Conservation (phyloP, 2,888 invertebrate genomes). For the Acleris cristana region DNA sequence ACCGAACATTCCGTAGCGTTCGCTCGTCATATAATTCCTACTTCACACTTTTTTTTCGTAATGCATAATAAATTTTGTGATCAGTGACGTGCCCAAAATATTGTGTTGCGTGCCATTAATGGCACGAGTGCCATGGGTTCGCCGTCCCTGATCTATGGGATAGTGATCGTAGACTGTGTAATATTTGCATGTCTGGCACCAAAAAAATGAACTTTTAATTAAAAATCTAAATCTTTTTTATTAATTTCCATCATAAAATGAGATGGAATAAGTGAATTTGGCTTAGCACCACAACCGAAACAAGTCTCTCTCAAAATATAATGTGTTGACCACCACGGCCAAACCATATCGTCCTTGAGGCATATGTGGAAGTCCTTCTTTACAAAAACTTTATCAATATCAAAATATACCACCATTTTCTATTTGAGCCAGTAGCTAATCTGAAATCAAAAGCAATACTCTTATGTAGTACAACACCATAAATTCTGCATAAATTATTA, state of each 20-base stretch:
- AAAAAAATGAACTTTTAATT: slow-evolving; percentile 10
- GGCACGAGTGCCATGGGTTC: too few species aligned
- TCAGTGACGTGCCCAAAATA: too few species aligned
- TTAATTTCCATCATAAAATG: slow-evolving; percentile 9
- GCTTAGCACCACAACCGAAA: slow-evolving; percentile 15
- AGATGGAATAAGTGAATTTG: slow-evolving; percentile 1
- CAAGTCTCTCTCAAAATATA: slow-evolving; percentile 9
- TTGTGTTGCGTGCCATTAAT: too few species aligned
- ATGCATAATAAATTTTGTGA: too few species aligned
- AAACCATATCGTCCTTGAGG: slow-evolving; percentile 2
- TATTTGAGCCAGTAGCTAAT: background rate
- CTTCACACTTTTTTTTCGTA: too few species aligned
- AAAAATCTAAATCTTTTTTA: slow-evolving; percentile 3
- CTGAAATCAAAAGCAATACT: slow-evolving; percentile 9
- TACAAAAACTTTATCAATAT: slow-evolving; percentile 18
- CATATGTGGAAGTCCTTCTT: slow-evolving; percentile 17
- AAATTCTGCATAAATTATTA: background rate
- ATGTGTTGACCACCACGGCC: slow-evolving; percentile 23
- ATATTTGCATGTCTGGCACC: slow-evolving; percentile 18
- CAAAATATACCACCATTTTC: slow-evolving; percentile 24
- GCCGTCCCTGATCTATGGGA: background rate
- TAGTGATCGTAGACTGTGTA: slow-evolving; percentile 13
- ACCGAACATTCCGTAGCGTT: too few species aligned
- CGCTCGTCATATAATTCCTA: too few species aligned
- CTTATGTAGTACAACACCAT: background rate